A percentile compares a stretch with the other conserved stretches of the same genome.
These are phyloP conservation scores for Triplophysa rosa DNA, from an alignment of 2,113 vertebrate genomes.

Conservation along the genomic window DNA sequence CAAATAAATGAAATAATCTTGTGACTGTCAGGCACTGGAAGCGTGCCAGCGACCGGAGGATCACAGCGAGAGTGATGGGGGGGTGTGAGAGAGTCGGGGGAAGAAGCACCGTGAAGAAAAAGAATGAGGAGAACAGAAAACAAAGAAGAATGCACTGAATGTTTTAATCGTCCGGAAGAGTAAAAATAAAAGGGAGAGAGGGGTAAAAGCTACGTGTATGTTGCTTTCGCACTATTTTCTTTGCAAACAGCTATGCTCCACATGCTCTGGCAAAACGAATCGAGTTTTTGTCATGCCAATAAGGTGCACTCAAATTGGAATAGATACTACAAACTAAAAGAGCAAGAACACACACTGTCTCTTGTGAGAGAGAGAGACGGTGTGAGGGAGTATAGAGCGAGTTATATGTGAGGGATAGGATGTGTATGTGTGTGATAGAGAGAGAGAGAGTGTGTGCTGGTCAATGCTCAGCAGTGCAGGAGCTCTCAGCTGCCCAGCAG, in stretches of 20 bases:
- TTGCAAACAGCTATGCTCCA: too few species aligned
- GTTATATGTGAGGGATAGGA: slow-evolving; percentile 20
- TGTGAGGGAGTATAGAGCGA: not conserved
- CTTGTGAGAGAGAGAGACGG: not conserved
- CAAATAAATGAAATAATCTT: slow-evolving; percentile 53
- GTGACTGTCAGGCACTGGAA: slow-evolving; percentile 52
- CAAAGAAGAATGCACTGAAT: slow-evolving; percentile 37
- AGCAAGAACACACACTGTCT: not conserved
- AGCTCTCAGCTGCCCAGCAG: slow-evolving; percentile 61
- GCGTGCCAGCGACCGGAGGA: slow-evolving; percentile 47
- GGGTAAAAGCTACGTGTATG: not conserved
- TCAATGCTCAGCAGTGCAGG: slow-evolving; percentile 60
- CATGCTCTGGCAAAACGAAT: too few species aligned
- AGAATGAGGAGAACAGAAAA: not conserved
- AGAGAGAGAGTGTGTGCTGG: slow-evolving; percentile 30
- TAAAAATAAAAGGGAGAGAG: slow-evolving; percentile 22
- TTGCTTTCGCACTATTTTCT: too few species aligned
- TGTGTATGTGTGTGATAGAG: slow-evolving; percentile 42
- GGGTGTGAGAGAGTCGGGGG: not conserved
- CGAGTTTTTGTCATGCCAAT: too few species aligned
- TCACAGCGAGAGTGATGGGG: not conserved
- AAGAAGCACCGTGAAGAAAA: not conserved
- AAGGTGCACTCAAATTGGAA: too few species aligned
- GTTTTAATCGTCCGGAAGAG: not conserved
- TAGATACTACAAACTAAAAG: too few species aligned